Evolutionary conservation across 2,888 invertebrate species (phyloP).

Genomic region (Platerodrilus igneus): DNA sequence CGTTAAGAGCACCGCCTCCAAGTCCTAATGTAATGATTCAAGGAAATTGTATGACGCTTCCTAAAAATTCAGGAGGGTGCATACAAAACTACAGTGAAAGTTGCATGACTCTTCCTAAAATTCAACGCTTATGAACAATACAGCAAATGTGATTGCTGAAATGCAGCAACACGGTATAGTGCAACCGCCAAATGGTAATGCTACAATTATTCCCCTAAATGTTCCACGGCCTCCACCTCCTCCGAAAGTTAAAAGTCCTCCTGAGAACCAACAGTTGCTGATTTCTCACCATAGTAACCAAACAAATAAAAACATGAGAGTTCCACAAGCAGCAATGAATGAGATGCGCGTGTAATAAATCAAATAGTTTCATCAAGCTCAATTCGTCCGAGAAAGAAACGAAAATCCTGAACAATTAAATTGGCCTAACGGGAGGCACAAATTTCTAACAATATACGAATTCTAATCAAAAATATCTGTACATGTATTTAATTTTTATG

Average conservation of each 20-base stretch:
- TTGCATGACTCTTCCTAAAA: slow-evolving; percentile 58
- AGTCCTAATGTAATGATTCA: slow-evolving; percentile 55
- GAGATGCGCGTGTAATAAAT: slow-evolving; percentile 85
- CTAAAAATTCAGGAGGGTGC: slow-evolving; percentile 52
- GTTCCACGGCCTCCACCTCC: slow-evolving; percentile 57
- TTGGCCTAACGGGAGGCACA: no score
- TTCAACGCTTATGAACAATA: slow-evolving; percentile 49
- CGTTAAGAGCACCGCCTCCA: slow-evolving; percentile 60
- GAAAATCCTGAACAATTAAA: no score
- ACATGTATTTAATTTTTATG: no score
- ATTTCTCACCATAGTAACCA: slow-evolving; percentile 46
- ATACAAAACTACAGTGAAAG: slow-evolving; percentile 34
- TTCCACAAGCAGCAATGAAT: slow-evolving; percentile 80
- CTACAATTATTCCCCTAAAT: slow-evolving; percentile 53
- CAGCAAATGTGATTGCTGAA: slow-evolving; percentile 53
- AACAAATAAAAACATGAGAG: slow-evolving; percentile 52
- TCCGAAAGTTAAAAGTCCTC: slow-evolving; percentile 54
- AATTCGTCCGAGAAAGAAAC: slow-evolving; percentile 36
- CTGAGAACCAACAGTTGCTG: slow-evolving; percentile 55
- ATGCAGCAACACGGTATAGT: slow-evolving; percentile 57
- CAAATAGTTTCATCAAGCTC: slow-evolving; percentile 24
- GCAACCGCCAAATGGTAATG: slow-evolving; percentile 58
- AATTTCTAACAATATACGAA: slow-evolving; percentile 29
- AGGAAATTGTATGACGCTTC: slow-evolving; percentile 46
- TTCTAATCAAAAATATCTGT: no score